Percentiles rank a stretch among this genome's conserved stretches.
Conservation (phyloP, 2,113 vertebrate species). For the Carassius carassius region DNA sequence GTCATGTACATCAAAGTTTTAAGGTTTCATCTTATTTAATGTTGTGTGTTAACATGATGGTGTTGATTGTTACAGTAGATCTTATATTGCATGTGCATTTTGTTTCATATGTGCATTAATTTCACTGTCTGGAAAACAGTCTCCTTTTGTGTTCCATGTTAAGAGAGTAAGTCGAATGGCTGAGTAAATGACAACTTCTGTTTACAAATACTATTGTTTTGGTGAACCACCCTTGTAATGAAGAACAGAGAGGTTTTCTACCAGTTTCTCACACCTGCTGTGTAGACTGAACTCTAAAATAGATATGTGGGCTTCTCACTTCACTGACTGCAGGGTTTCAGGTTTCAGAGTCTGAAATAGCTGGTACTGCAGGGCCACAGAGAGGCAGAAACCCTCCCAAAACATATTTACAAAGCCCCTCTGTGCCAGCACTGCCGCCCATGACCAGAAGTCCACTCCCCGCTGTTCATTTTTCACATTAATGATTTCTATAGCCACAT, state of each 20-base stretch:
- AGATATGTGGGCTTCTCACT: background rate
- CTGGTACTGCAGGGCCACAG: background rate
- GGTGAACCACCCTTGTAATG: background rate
- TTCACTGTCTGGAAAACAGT: background rate
- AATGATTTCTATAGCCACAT: background rate
- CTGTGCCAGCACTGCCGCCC: conserved; percentile 30
- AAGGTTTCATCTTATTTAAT: too few relatives aligned
- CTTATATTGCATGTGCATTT: too few relatives aligned
- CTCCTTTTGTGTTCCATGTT: background rate
- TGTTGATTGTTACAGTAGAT: too few relatives aligned
- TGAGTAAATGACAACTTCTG: background rate
- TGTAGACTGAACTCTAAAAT: background rate
- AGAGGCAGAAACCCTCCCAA: background rate
- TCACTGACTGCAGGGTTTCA: conserved; percentile 40
- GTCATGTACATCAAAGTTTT: too few relatives aligned
- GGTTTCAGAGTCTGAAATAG: conserved; percentile 48
- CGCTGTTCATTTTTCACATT: background rate
- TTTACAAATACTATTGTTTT: background rate
- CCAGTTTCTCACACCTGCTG: background rate
- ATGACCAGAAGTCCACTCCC: background rate
- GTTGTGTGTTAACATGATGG: too few relatives aligned
- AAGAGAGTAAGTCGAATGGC: background rate
- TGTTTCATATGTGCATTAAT: background rate
- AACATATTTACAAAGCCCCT: conserved; percentile 30
- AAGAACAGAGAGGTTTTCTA: background rate